Base-by-base conservation (phyloP, 2,797 vertebrate genomes). In the Onychomys arenicola region DNA sequence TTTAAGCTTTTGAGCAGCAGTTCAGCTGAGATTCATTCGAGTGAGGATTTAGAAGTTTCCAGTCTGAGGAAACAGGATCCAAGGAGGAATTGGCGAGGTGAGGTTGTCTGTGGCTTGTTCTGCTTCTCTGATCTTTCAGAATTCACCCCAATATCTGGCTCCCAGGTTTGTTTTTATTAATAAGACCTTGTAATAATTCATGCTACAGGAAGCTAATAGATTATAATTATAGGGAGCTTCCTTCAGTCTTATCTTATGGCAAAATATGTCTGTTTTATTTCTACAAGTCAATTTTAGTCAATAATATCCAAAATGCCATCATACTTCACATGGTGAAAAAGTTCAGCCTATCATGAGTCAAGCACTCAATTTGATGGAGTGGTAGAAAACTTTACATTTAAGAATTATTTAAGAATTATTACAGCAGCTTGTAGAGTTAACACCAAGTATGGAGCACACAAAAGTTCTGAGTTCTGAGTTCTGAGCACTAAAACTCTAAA, bases 241-340 rank as follows among this genome's bases (percentile, higher is more conserved):
- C 8, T 95, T 94, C 29, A 84, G 76, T 7, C 69, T 89, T 46
- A 81, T 19, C 34, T 93, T 84, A 52, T 34, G 55, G 80, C 90
- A 91, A 3, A 16, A 61, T 67, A 12, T 29, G 2, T 61, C 37
- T 95, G 16, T 40, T 94, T 90, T 84, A 69, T 46, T 80, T 80
- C 25, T 63, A 46, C 8, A 84, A 69, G 17, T 88, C 12, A 40
- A 37, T n/a, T 57, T 71, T 27, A 73, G 12, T 55, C 14, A 34
- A 73, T 32, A 89, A 37, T 40, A 37, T 93, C 34, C n/a, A 49
- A 46, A 25, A 49, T 61, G 37, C 8, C 7, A 67, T 23, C 80
- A 57, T 10, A 71, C 0, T 27, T 76, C 23, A 43, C 11, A 61
- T 27, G 32, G 14, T 59, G 11, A 49, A 4, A n/a, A 49, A 55